phyloP scores from a whole-genome alignment of 2,888 invertebrate genomes.

The Agrilus mali region DNA sequence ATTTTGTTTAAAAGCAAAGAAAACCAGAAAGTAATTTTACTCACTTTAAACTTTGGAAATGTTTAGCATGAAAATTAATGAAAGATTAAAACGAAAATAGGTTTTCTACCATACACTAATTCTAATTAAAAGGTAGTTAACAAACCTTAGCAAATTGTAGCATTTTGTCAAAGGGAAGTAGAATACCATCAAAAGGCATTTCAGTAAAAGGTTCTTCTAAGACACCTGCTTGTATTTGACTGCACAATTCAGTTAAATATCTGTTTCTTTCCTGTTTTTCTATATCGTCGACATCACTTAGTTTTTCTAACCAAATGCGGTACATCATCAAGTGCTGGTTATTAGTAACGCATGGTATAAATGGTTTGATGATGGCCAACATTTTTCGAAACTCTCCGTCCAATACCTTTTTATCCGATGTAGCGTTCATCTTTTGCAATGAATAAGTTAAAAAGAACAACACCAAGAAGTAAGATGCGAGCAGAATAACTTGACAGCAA shows the following conservation, averaged over 20 bases:
- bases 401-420: constrained; percentile 7
- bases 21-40: no score
- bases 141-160: background rate
- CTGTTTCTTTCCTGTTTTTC: constrained; percentile 16
- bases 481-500: no score
- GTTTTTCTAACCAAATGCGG: constrained; percentile 18
- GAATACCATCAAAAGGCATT: constrained; percentile 11
- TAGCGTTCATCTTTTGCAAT: no score
- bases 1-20: no score
- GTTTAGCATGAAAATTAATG: no score
- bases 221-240: constrained; percentile 17
- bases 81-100: no score
- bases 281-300: constrained; percentile 11
- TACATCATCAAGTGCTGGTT: constrained; percentile 15
- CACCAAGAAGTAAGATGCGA: no score
- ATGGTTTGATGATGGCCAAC: constrained; percentile 17
- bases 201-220: constrained; percentile 16
- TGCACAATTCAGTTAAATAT: constrained; percentile 15
- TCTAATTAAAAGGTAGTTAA: no score
- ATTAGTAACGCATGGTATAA: constrained; percentile 18
- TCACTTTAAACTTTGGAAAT: no score
- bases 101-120: no score
- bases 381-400: constrained; percentile 17
- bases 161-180: constrained; percentile 6
- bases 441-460: no score